These are phyloP conservation scores for Scaptomyza hsui DNA, from an alignment of 1,140 invertebrate genomes.

Conservation along the genomic window DNA sequence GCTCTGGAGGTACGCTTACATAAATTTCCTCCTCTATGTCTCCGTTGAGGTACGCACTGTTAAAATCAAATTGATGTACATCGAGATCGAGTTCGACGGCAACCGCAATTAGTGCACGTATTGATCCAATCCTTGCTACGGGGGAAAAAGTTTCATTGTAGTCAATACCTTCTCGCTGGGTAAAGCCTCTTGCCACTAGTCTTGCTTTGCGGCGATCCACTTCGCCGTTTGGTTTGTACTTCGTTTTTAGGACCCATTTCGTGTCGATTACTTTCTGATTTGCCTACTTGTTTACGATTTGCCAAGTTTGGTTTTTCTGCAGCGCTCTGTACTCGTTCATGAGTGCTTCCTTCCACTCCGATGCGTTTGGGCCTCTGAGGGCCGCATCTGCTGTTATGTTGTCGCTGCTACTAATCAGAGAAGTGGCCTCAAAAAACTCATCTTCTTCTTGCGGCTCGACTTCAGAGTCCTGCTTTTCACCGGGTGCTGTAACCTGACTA, in stretches of 20 bases:
- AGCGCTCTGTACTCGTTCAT: background rate
- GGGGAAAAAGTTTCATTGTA: background rate
- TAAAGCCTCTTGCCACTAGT: background rate
- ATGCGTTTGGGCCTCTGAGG: background rate
- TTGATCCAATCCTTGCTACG: background rate
- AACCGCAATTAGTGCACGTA: background rate
- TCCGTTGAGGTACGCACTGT: constrained; percentile 1
- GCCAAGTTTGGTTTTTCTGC: background rate
- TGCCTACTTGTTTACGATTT: background rate
- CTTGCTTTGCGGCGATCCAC: no score
- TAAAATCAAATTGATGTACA: background rate
- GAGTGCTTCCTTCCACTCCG: background rate
- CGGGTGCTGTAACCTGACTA: background rate
- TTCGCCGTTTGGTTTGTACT: background rate
- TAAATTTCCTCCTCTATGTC: background rate
- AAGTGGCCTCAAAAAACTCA: background rate
- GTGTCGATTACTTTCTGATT: constrained; percentile 1
- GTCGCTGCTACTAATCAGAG: background rate
- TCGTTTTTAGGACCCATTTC: background rate
- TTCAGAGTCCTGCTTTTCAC: background rate
- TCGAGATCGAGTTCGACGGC: background rate
- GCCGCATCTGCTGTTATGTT: background rate
- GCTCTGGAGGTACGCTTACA: background rate
- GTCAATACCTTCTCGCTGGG: background rate
- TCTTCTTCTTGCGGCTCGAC: background rate